Percentiles rank a stretch among this genome's conserved stretches.
phyloP scores from a whole-genome alignment of 2,888 invertebrate species.

The Metellina segmentata region DNA sequence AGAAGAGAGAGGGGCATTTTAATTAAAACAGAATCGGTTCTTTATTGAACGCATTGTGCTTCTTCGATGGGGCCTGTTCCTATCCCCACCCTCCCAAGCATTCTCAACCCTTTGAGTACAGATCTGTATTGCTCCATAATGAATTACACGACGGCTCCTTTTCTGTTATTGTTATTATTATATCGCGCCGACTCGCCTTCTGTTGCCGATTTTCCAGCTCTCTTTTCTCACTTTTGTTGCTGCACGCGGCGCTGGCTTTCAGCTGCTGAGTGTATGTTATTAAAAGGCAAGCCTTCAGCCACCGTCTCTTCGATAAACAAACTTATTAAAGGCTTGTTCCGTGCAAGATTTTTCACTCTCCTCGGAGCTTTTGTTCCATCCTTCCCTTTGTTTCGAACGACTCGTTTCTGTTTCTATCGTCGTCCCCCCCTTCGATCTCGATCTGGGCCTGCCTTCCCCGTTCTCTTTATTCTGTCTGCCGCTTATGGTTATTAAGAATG shows the following conservation, averaged over 20 bases:
- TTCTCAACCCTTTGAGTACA: conserved; percentile 71
- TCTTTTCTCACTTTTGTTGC: conserved; percentile 64
- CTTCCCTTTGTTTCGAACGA: conserved; percentile 60
- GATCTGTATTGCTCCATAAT: conserved; percentile 70
- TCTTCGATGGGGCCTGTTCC: conserved; percentile 31
- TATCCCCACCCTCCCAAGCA: conserved; percentile 26
- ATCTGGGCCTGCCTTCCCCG: neutral
- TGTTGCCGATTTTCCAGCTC: conserved; percentile 42
- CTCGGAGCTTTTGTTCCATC: conserved; percentile 5
- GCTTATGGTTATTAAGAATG: conserved; percentile 42
- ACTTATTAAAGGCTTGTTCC: conserved; percentile 76
- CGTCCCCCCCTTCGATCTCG: neutral
- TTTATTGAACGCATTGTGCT: conserved; percentile 64
- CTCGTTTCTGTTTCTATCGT: conserved; percentile 30
- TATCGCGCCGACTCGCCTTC: conserved; percentile 29
- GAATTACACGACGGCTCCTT: conserved; percentile 70
- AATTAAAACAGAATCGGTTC: conserved; percentile 72
- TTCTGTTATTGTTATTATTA: conserved; percentile 74
- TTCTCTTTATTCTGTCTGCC: conserved; percentile 3
- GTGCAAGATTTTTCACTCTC: conserved; percentile 55
- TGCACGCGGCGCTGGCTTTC: neutral
- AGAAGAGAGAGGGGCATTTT: conserved; percentile 45
- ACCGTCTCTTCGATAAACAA: conserved; percentile 65
- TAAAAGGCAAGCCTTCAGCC: conserved; percentile 52
- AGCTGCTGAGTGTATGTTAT: conserved; percentile 70